Conservation (phyloP, 1,140 invertebrate species). For the Cecropterus lyciades region DNA sequence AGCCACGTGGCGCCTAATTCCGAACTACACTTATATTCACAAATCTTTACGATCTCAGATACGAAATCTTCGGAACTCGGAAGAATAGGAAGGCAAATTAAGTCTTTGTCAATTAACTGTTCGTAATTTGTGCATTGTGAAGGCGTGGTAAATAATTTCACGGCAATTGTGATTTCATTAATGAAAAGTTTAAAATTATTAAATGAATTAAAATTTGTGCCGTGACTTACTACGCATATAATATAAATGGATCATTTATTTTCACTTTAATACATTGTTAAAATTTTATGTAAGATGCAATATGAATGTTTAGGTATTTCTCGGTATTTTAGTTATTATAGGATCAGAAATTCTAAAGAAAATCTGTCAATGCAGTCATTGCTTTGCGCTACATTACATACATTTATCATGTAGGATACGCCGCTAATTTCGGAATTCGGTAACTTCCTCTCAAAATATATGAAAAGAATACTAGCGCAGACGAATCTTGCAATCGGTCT, state of each 20-base stretch:
- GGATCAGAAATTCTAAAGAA: too few species aligned
- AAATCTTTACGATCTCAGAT: constrained; percentile 42
- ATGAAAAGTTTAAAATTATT: constrained; percentile 10
- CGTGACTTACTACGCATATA: background rate
- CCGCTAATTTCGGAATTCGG: too few species aligned
- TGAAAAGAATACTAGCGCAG: constrained; percentile 2
- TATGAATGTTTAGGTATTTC: too few species aligned
- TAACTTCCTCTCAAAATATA: too few species aligned
- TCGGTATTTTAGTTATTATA: too few species aligned
- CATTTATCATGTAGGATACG: too few species aligned
- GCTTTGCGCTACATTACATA: too few species aligned
- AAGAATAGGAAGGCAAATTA: constrained; percentile 24
- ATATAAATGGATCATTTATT: too few species aligned
- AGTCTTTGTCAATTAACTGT: constrained; percentile 18
- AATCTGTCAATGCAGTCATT: too few species aligned
- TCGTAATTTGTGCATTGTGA: constrained; percentile 19
- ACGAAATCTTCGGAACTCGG: constrained; percentile 33
- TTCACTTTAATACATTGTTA: too few species aligned
- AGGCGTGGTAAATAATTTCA: background rate
- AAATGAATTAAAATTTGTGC: background rate
- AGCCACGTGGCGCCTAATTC: constrained; percentile 69
- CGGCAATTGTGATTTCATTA: background rate
- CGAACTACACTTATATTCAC: constrained; percentile 45
- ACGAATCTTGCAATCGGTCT: constrained; percentile 21
- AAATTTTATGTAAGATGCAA: too few species aligned